Percentiles rank a stretch among this genome's conserved stretches.
Conservation (phyloP, 1,140 invertebrate genomes). For the Neuroterus valhalla region DNA sequence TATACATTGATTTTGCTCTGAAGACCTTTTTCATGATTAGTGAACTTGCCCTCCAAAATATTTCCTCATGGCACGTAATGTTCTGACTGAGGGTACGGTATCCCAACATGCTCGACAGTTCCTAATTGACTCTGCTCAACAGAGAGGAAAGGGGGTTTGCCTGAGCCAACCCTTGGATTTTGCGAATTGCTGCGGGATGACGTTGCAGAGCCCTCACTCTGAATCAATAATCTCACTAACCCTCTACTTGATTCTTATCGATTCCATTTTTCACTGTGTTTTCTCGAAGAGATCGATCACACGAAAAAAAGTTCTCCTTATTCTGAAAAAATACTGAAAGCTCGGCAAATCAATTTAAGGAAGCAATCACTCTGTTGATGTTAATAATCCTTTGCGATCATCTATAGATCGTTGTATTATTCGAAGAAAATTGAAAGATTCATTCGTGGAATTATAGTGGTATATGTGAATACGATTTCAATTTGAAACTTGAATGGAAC, state of each 20-base stretch:
- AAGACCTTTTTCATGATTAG: slow-evolving; percentile 15
- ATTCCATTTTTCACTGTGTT: slow-evolving; percentile 12
- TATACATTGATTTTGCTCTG: slow-evolving; percentile 6
- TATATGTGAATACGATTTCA: slow-evolving; percentile 1
- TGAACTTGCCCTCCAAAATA: slow-evolving; percentile 21
- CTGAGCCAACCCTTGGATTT: slow-evolving; percentile 60
- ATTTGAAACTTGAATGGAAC: neutral
- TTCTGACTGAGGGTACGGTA: slow-evolving; percentile 32
- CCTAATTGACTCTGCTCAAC: slow-evolving; percentile 50
- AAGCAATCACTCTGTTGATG: too few species aligned
- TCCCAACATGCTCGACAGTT: slow-evolving; percentile 14
- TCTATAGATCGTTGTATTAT: too few species aligned
- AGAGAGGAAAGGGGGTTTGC: slow-evolving; percentile 55
- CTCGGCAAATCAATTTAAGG: too few species aligned
- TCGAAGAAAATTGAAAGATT: too few species aligned
- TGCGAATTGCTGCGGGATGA: slow-evolving; percentile 66
- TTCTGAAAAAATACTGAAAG: neutral
- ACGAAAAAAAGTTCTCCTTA: neutral
- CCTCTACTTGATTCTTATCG: slow-evolving; percentile 41
- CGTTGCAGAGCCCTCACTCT: slow-evolving; percentile 56
- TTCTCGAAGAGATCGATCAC: neutral
- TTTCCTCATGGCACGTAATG: slow-evolving; percentile 1
- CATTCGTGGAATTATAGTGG: neutral
- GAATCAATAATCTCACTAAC: slow-evolving; percentile 65
- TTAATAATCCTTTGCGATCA: too few species aligned